Base-by-base conservation (phyloP, 2,888 invertebrate species). In the Odontothrips loti region DNA sequence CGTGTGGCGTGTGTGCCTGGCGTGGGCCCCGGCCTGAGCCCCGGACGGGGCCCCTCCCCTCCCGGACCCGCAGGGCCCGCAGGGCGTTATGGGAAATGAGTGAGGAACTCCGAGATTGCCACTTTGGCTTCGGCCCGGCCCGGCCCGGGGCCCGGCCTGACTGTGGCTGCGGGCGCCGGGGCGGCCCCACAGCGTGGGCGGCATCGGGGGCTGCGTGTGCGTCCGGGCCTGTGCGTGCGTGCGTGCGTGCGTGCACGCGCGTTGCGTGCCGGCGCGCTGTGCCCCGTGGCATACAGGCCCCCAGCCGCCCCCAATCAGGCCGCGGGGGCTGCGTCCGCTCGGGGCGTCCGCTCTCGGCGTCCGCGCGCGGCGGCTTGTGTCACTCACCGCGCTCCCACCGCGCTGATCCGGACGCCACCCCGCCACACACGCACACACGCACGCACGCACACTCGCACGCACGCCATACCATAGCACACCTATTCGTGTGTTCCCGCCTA, bases 171-270 rank as follows among this genome's bases (percentile, higher is more conserved):
- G n/a, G n/a, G n/a, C n/a, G n/a, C n/a, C n/a, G n/a, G n/a, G n/a
- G n/a, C n/a, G n/a, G n/a, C n/a, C n/a, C n/a, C n/a, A n/a, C n/a
- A n/a, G n/a, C n/a, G n/a, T 51, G 51, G 51, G 15, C 23, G 68
- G 68, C 68, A 11, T 63, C 9, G 63, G 63, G n/a, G 63, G 9
- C n/a, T 1, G 68, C 23, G 68, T 68, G 68, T 20, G 68, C 68
- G 68, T 68, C n/a, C 68, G 68, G 4, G 68, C 23, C n/a, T 11
- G 51, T 20, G 51, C 9, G 68, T 68, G 68, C 23, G 68, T 63
- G 63, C 63, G 63, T 68, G n/a, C 68, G 68, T 68, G 68, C 68
- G 68, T 68, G 68, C 68, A 23, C 68, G 68, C 68, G 68, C 68
- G 68, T 68, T 68, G 68, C 68, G 68, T 68, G 68, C 10, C 68